Conservation (phyloP, 1,140 invertebrate genomes). For the Dendrolimus kikuchii region DNA sequence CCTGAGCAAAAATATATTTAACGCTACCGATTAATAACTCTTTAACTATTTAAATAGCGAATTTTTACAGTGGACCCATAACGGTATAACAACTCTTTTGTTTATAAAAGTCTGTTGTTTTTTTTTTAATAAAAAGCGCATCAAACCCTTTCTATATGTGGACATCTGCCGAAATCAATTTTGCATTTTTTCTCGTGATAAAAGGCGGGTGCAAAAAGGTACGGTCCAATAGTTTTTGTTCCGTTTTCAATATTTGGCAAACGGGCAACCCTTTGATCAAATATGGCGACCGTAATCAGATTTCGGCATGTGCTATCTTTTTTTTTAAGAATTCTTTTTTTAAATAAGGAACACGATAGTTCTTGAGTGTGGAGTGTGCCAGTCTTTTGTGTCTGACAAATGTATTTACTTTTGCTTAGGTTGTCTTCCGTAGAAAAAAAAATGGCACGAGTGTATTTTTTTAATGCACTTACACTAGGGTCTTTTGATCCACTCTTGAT, state of each 20-base stretch:
- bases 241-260: slow-evolving; percentile 39
- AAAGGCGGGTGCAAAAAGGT: slow-evolving; percentile 49
- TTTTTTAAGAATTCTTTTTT: slow-evolving; percentile 27
- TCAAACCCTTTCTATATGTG: slow-evolving; percentile 67
- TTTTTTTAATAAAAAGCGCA: slow-evolving; percentile 50
- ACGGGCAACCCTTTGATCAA: slow-evolving; percentile 63
- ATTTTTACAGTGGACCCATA: slow-evolving; percentile 57
- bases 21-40: slow-evolving; percentile 30
- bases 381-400: slow-evolving; percentile 54
- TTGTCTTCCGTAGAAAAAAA: slow-evolving; percentile 63
- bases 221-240: slow-evolving; percentile 40
- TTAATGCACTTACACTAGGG: too few species aligned
- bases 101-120: slow-evolving; percentile 56
- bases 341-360: slow-evolving; percentile 61
- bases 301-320: slow-evolving; percentile 67
- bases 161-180: slow-evolving; percentile 69
- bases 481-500: too few species aligned
- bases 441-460: slow-evolving; percentile 42
- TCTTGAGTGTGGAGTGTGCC: slow-evolving; percentile 60
- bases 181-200: slow-evolving; percentile 63
- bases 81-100: slow-evolving; percentile 46
- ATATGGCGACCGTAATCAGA: slow-evolving; percentile 58
- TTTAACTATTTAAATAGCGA: slow-evolving; percentile 47
- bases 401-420: slow-evolving; percentile 58
- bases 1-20: slow-evolving; percentile 26